Evolutionary conservation across 2,113 vertebrate species (phyloP).

Genomic region (Varanus komodoensis): DNA sequence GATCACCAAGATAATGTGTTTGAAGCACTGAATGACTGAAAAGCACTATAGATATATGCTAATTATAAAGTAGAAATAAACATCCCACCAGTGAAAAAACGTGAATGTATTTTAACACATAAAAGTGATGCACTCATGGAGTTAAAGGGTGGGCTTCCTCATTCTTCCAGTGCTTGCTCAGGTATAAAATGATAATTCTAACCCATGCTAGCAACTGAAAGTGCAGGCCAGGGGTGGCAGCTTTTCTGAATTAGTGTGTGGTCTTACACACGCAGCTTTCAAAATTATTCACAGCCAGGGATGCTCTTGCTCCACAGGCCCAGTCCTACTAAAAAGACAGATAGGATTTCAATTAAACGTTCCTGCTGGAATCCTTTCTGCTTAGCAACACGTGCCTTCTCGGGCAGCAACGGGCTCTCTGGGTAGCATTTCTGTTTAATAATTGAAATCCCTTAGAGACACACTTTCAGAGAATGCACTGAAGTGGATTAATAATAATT

Average conservation of each 20-base stretch:
- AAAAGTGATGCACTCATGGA: background rate
- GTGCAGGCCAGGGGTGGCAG: background rate
- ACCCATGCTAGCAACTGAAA: background rate
- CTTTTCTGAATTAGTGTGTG: background rate
- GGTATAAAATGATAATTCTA: background rate
- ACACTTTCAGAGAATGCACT: slow-evolving; percentile 47
- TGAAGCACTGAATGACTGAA: background rate
- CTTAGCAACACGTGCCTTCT: slow-evolving; percentile 56
- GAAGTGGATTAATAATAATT: slow-evolving; percentile 25
- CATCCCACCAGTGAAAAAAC: background rate
- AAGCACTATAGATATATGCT: background rate
- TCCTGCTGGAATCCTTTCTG: slow-evolving; percentile 32
- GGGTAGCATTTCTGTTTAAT: slow-evolving; percentile 54
- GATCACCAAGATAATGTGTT: background rate
- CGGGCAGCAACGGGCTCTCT: slow-evolving; percentile 57
- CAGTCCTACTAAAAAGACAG: slow-evolving; percentile 35
- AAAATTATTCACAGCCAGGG: slow-evolving; percentile 26
- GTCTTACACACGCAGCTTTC: background rate
- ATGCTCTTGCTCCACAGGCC: slow-evolving; percentile 41
- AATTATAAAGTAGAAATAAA: background rate
- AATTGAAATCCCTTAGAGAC: slow-evolving; percentile 63
- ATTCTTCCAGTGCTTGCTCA: background rate
- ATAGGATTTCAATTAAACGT: slow-evolving; percentile 57
- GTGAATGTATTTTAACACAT: background rate
- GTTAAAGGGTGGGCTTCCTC: background rate